These are phyloP conservation scores for Aelia acuminata DNA, from an alignment of 2,888 invertebrate species.

Conservation along the genomic window DNA sequence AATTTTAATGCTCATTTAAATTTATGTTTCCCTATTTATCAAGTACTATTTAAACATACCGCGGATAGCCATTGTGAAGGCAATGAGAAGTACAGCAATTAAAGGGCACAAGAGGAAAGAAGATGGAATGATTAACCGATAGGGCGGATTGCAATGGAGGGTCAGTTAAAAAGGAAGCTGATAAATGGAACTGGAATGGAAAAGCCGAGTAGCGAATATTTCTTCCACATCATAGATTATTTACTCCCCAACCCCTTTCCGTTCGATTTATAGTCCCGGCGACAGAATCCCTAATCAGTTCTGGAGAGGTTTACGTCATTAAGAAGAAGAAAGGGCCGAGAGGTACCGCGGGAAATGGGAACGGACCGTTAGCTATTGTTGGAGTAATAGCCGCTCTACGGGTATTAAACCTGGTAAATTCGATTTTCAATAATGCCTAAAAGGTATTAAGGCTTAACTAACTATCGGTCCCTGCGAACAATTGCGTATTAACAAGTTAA, in stretches of 20 bases:
- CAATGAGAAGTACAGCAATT: background rate
- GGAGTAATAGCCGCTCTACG: background rate
- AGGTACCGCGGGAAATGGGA: background rate
- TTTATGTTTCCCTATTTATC: background rate
- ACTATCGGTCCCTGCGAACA: no score
- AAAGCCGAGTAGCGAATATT: constrained; percentile 30
- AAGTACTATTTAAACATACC: background rate
- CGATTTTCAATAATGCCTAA: no score
- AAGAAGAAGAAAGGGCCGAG: background rate
- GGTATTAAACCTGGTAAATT: no score
- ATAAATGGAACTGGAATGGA: constrained; percentile 19
- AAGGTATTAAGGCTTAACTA: no score
- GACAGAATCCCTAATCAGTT: constrained; percentile 20
- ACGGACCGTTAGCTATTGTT: background rate
- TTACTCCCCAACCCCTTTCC: background rate
- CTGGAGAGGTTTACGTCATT: constrained; percentile 23
- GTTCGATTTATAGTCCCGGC: constrained; percentile 7
- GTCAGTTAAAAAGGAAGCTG: constrained; percentile 15
- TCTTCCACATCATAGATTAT: constrained; percentile 45
- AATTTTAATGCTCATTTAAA: no score
- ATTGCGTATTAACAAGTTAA: no score
- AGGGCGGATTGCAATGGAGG: constrained; percentile 2
- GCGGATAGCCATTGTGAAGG: background rate
- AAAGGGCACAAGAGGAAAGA: background rate
- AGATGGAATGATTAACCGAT: constrained; percentile 1